These are phyloP conservation scores for Cydia fagiglandana DNA, from an alignment of 1,140 invertebrate species.

Conservation along the genomic window DNA sequence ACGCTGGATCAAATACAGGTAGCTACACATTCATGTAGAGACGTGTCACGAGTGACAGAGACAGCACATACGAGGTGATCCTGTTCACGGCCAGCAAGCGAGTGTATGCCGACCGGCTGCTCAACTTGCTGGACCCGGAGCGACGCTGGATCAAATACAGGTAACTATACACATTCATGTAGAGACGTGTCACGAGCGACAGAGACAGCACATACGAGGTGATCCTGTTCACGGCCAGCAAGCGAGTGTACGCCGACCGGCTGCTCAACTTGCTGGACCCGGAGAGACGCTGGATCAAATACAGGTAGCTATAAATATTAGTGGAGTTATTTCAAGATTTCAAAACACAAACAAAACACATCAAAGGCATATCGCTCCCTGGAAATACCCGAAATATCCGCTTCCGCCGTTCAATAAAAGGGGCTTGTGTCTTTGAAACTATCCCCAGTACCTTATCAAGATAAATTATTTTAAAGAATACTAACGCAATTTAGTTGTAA, in stretches of 20 bases:
- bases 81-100: constrained; percentile 97
- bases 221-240: constrained; percentile 97
- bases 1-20: constrained; percentile 90
- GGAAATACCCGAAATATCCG: too few species aligned
- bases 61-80: constrained; percentile 94
- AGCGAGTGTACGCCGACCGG: constrained; percentile 97
- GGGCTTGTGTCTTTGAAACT: too few species aligned
- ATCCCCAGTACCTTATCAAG: too few species aligned
- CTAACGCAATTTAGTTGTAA: too few species aligned
- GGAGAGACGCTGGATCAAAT: constrained; percentile 93
- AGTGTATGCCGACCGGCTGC: constrained; percentile 96
- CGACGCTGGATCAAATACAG: constrained; percentile 92
- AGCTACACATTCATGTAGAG: too few species aligned
- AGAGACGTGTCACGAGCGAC: too few species aligned
- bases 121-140: constrained; percentile 95
- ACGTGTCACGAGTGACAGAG: too few species aligned
- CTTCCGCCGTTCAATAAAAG: too few species aligned
- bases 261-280: constrained; percentile 96
- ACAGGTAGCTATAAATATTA: constrained; percentile 56
- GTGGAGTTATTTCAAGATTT: too few species aligned
- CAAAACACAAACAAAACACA: too few species aligned
- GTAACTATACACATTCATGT: constrained; percentile 37
- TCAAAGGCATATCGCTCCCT: too few species aligned
- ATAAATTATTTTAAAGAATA: too few species aligned
- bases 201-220: constrained; percentile 90